phyloP scores from a whole-genome alignment of 2,888 invertebrate genomes.

The Drosophila anomelani region DNA sequence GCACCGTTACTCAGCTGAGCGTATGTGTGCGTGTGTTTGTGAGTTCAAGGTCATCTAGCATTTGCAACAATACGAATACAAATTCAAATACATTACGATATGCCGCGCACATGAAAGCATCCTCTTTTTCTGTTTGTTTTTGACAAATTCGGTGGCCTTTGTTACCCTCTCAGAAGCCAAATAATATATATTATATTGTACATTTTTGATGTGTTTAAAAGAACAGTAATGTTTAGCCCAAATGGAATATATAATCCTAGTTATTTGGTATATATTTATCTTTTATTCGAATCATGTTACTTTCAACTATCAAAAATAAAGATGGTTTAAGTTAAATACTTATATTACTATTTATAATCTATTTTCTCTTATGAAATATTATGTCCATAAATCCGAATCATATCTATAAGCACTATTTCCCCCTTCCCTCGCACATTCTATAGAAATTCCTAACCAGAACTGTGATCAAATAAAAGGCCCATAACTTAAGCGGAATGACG shows the following conservation, averaged over 20 bases:
- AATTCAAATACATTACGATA: constrained; percentile 65
- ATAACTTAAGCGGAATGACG: not conserved
- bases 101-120: constrained; percentile 63
- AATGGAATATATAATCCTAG: constrained; percentile 6
- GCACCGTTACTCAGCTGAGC: constrained; percentile 48
- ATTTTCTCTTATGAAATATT: not conserved
- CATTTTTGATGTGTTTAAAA: not conserved
- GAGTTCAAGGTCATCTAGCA: constrained; percentile 84
- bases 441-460: not conserved
- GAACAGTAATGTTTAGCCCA: constrained; percentile 9
- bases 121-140: constrained; percentile 55
- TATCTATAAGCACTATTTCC: not conserved
- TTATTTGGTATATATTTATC: too few species aligned
- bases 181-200: constrained; percentile 1
- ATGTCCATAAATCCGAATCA: not conserved
- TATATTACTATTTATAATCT: too few species aligned
- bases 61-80: constrained; percentile 79
- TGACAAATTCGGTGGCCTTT: constrained; percentile 31
- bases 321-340: not conserved
- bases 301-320: not conserved
- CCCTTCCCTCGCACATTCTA: too few species aligned
- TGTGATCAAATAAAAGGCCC: not conserved
- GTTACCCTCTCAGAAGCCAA: not conserved
- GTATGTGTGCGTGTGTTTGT: constrained; percentile 59
- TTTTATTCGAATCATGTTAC: too few species aligned